Evolutionary conservation across 2,797 vertebrate genomes (phyloP), one percentile per base, ranked within the genome.

Genomic region (Lithobates pipiens): DNA sequence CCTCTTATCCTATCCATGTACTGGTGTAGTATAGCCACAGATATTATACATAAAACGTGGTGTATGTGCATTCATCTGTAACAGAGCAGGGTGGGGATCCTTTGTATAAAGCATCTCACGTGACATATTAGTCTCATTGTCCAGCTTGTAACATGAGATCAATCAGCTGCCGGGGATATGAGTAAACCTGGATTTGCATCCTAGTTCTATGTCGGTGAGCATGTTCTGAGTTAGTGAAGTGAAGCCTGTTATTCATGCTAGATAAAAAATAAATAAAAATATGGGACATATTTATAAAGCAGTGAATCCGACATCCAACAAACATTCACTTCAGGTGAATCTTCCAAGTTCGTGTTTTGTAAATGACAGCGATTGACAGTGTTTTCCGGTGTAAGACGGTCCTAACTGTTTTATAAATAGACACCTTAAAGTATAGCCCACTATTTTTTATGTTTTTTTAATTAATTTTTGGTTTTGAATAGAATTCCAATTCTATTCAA

Each of bases 131-230:
- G 21, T 18, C 21, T 34, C 32, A 82, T 83, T 86, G 80, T 82
- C 54, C 36, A 10, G 36, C 15, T 10, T 72, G 85, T 82, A 82
- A 86, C 27, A 44, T 57, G 85, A 86, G 68, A 25, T n/a, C 21
- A 34, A 68, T 67, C 85, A 86, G 85, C 80, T 86, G 85, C 80
- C 10, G 5, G 18, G 27, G 39, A 1, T 4, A 73, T 86, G 79
- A 86, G 82, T 86, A 79, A 29, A 68, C 2, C 25, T 7, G 69
- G 77, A 57, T 74, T 75, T 63, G 54, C 5, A 61, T 42, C 68
- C 71, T 79, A 83, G 54, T 11, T 23, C 23, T 61, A 61, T 7
- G 21, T 23, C n/a, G 54, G 5, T 0, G 23, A 61, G 7, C 21
- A 23, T 2, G 21, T 23, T 23, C 18, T 11, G 10, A 61, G 54